These are phyloP conservation scores for Parnassius orleans DNA, from an alignment of 2,888 invertebrate species.

Conservation along the genomic window DNA sequence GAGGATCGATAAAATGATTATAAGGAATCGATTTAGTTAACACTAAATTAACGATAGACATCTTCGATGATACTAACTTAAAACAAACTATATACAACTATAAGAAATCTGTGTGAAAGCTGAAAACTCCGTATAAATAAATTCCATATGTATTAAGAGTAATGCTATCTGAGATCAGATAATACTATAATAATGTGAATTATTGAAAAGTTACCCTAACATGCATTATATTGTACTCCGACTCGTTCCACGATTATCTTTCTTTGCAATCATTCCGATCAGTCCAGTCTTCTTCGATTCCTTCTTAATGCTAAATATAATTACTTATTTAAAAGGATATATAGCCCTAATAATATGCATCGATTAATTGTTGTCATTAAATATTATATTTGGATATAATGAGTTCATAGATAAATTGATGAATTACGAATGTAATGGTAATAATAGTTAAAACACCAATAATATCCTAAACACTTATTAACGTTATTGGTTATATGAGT, in stretches of 20 bases:
- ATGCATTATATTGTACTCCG: constrained; percentile 41
- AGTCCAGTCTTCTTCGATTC: constrained; percentile 60
- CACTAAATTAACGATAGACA: constrained; percentile 11
- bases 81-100: constrained; percentile 17
- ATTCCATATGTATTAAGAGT: constrained; percentile 9
- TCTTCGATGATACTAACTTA: constrained; percentile 14
- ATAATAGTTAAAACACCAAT: constrained; percentile 17
- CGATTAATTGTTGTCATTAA: constrained; percentile 2
- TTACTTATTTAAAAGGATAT: constrained; percentile 5
- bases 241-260: constrained; percentile 37
- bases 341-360: constrained; percentile 2
- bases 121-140: constrained; percentile 10
- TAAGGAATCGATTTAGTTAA: not conserved
- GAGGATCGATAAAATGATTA: not conserved
- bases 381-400: constrained; percentile 10
- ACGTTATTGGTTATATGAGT: not conserved
- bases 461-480: not conserved
- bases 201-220: constrained; percentile 20
- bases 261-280: constrained; percentile 39
- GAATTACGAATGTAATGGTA: constrained; percentile 1
- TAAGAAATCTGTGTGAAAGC: constrained; percentile 23
- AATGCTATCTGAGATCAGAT: constrained; percentile 12
- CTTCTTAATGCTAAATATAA: constrained; percentile 40
- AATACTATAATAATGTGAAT: constrained; percentile 7
- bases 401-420: constrained; percentile 5